phyloP scores from a whole-genome alignment of 2,888 invertebrate genomes.

The Coenonympha arcania region DNA sequence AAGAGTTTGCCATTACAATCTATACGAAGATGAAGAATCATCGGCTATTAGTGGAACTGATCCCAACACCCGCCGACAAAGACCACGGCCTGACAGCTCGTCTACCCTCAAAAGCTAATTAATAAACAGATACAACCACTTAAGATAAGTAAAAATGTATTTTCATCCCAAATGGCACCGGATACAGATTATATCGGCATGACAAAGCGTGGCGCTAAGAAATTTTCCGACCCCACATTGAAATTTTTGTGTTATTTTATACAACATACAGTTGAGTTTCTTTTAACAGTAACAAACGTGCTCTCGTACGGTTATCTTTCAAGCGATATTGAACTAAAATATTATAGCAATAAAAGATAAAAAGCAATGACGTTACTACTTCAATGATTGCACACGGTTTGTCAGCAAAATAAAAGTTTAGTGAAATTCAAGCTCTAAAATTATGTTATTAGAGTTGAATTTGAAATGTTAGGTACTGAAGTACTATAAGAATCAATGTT shows the following conservation, averaged over 20 bases:
- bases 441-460: conserved; percentile 32
- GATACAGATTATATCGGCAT: conserved; percentile 72
- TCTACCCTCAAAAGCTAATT: conserved; percentile 67
- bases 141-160: conserved; percentile 72
- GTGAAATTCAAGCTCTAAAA: conserved; percentile 27
- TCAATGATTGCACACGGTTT: conserved; percentile 49
- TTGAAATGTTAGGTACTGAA: conserved; percentile 40
- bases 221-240: conserved; percentile 30
- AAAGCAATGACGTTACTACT: conserved; percentile 27
- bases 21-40: conserved; percentile 49
- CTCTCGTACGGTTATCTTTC: conserved; percentile 14
- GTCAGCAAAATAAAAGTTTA: conserved; percentile 41
- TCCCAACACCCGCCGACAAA: conserved; percentile 57
- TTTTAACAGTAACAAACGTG: background rate
- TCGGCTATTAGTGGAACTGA: conserved; percentile 53
- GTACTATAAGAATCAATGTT: conserved; percentile 57
- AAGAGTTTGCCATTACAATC: conserved; percentile 17
- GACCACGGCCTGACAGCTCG: conserved; percentile 70
- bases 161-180: conserved; percentile 74
- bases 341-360: conserved; percentile 30
- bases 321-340: conserved; percentile 23
- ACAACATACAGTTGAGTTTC: background rate
- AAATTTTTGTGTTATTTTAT: conserved; percentile 32
- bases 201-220: conserved; percentile 72
- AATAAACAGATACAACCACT: conserved; percentile 75